Percentiles rank a stretch among this genome's conserved stretches.
Evolutionary conservation across 2,888 invertebrate genomes (phyloP).

Genomic region (Liopterus haemorrhoidalis): DNA sequence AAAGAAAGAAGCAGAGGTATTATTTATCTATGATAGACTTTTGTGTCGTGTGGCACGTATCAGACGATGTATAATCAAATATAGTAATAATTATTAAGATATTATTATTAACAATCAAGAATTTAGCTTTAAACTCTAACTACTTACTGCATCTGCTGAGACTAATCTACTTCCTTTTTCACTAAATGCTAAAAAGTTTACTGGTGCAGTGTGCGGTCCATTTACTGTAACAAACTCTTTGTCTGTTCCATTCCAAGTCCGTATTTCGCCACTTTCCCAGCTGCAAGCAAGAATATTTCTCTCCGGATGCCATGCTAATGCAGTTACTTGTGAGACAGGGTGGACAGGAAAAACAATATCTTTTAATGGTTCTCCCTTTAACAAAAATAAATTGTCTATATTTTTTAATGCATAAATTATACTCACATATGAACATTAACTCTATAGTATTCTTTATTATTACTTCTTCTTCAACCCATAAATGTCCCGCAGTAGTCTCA

Average conservation of each 20-base stretch:
- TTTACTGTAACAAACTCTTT: slow-evolving; percentile 60
- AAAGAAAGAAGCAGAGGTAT: no score
- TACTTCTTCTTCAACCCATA: no score
- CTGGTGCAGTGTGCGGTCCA: slow-evolving; percentile 63
- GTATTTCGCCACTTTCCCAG: slow-evolving; percentile 89
- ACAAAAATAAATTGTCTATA: slow-evolving; percentile 25
- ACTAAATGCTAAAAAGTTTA: slow-evolving; percentile 65
- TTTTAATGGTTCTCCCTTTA: slow-evolving; percentile 66
- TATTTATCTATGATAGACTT: no score
- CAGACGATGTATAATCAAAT: no score
- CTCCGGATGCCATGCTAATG: slow-evolving; percentile 85
- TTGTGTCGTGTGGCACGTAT: no score
- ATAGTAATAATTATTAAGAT: no score
- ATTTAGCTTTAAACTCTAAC: not conserved
- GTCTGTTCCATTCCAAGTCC: slow-evolving; percentile 70
- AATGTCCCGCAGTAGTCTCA: no score
- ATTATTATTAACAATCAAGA: no score
- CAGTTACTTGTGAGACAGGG: slow-evolving; percentile 71
- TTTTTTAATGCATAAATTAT: not conserved
- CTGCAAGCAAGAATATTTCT: slow-evolving; percentile 75
- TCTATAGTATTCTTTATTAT: no score
- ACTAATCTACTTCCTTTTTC: slow-evolving; percentile 77
- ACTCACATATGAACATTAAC: not conserved
- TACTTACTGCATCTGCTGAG: slow-evolving; percentile 70
- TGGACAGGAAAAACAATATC: slow-evolving; percentile 73